Conservation (phyloP, 2,113 vertebrate species). For the Tragulus kanchil region DNA sequence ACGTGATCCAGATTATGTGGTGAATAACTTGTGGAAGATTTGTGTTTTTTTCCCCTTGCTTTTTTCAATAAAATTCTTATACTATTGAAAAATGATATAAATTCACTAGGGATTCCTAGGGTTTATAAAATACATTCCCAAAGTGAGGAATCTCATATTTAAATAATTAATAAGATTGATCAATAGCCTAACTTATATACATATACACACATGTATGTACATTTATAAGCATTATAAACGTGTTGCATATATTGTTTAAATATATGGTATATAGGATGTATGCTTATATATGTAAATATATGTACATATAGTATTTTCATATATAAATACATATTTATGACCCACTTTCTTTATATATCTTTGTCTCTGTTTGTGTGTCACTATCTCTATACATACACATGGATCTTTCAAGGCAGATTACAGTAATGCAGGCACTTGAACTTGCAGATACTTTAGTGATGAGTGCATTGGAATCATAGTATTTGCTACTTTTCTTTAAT, state of each 20-base stretch:
- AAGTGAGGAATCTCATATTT: neutral
- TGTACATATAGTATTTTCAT: neutral
- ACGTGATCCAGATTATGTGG: neutral
- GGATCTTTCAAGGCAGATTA: neutral
- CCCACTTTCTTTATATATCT: neutral
- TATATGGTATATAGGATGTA: neutral
- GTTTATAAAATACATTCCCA: neutral
- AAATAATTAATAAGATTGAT: slow-evolving; percentile 1
- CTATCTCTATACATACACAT: neutral
- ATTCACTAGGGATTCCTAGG: neutral
- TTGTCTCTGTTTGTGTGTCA: neutral
- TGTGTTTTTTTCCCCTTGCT: neutral
- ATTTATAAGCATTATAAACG: neutral
- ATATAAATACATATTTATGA: neutral
- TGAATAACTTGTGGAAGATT: neutral
- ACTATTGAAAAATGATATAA: neutral
- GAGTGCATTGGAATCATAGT: neutral
- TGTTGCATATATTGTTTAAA: neutral
- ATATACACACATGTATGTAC: neutral
- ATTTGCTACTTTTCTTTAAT: neutral
- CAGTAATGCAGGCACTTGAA: neutral
- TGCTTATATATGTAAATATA: neutral
- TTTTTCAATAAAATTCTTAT: neutral
- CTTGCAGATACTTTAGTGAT: neutral
- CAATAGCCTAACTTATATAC: neutral